A percentile compares a stretch with the other conserved stretches of the same genome.
phyloP scores from a whole-genome alignment of 2,888 invertebrate genomes.

The Volucella inanis region DNA sequence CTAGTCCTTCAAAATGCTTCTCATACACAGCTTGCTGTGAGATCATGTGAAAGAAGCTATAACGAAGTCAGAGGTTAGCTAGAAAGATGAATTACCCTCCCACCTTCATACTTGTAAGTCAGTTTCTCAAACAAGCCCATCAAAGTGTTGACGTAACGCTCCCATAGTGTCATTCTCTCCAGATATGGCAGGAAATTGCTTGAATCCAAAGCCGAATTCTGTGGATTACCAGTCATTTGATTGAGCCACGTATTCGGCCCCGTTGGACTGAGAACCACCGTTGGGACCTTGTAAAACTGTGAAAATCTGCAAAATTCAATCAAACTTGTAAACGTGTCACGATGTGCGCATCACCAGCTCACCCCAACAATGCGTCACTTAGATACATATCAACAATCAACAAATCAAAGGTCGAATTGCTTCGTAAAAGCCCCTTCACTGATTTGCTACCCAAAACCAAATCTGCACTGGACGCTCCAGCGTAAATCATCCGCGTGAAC shows the following conservation, averaged over 20 bases:
- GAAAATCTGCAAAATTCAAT: conserved; percentile 79
- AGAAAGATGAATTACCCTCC: not conserved
- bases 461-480: conserved; percentile 81
- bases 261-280: conserved; percentile 82
- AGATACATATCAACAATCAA: conserved; percentile 83
- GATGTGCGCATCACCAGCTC: conserved; percentile 23
- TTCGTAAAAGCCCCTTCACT: conserved; percentile 78
- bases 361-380: conserved; percentile 83
- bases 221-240: conserved; percentile 83
- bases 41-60: conserved; percentile 82
- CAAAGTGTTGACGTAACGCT: conserved; percentile 83
- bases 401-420: conserved; percentile 80
- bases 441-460: conserved; percentile 79
- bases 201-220: conserved; percentile 83
- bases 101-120: conserved; percentile 80
- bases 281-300: conserved; percentile 81
- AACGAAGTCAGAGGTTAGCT: conserved; percentile 21
- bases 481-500: conserved; percentile 81
- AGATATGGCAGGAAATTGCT: conserved; percentile 82
- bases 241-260: conserved; percentile 84
- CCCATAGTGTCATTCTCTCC: conserved; percentile 83
- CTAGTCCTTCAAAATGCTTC: conserved; percentile 80
- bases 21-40: conserved; percentile 81
- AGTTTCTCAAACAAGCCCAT: conserved; percentile 81
- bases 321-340: not conserved